phyloP scores from a whole-genome alignment of 2,113 vertebrate species.

The Bettongia penicillata region DNA sequence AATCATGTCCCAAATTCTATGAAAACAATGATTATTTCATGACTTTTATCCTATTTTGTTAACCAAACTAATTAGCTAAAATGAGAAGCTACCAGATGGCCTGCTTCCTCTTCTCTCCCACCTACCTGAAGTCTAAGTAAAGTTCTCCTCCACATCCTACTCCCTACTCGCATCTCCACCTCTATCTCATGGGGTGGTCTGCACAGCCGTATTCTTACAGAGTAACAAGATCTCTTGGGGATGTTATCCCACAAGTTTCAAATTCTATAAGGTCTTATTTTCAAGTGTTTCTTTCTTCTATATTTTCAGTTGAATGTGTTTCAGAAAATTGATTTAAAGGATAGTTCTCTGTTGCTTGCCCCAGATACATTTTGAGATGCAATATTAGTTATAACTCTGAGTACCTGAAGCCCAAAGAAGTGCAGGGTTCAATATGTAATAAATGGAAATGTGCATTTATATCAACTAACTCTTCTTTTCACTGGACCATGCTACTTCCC shows the following conservation, averaged over 20 bases:
- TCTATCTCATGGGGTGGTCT: not conserved
- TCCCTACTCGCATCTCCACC: not conserved
- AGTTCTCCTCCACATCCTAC: not conserved
- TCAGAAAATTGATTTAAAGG: not conserved
- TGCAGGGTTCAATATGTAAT: not conserved
- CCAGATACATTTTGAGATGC: not conserved
- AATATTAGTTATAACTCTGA: not conserved
- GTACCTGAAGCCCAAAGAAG: not conserved
- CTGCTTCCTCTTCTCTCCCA: not conserved
- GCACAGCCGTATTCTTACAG: not conserved
- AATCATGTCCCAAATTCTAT: not conserved
- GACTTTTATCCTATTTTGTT: not conserved
- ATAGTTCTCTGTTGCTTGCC: not conserved
- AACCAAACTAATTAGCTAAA: not conserved
- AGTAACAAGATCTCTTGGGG: not conserved
- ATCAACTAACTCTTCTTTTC: not conserved
- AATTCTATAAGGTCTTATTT: not conserved
- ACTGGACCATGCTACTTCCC: not conserved
- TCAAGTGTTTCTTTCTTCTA: not conserved
- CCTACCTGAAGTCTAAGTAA: not conserved
- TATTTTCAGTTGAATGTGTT: not conserved
- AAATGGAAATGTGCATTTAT: not conserved
- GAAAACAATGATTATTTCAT: not conserved
- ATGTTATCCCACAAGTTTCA: not conserved
- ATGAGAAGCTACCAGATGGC: not conserved